Evolutionary conservation across 2,888 invertebrate genomes (phyloP).

Genomic region (Polydrusus pterygomalis): DNA sequence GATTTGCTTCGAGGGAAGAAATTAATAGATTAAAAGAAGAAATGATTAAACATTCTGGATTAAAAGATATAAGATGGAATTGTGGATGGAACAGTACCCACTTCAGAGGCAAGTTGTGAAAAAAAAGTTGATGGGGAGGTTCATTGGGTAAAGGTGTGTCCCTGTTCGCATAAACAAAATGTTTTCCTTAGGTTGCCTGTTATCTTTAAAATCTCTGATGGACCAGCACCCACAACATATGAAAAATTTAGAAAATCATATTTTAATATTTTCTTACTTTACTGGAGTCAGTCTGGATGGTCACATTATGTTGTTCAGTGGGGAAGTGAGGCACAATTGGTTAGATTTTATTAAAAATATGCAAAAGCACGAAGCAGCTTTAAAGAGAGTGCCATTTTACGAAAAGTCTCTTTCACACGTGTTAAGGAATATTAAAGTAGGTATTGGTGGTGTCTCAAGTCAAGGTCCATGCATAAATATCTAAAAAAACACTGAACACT

Average conservation of each 20-base stretch:
- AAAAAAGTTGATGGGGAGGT: no score
- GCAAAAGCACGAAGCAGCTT: conserved; percentile 81
- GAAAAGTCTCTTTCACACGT: conserved; percentile 90
- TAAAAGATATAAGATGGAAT: conserved; percentile 82
- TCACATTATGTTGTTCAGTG: conserved; percentile 91
- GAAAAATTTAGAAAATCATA: conserved; percentile 79
- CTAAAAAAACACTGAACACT: no score
- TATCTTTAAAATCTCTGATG: conserved; percentile 85
- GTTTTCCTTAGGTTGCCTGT: conserved; percentile 78
- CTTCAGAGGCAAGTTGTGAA: conserved; percentile 78
- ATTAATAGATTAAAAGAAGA: conserved; percentile 79
- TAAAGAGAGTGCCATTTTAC: conserved; percentile 86
- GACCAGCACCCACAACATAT: conserved; percentile 84
- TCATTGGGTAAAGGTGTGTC: no score
- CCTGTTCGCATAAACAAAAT: background rate
- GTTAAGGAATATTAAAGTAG: conserved; percentile 87
- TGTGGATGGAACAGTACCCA: conserved; percentile 93
- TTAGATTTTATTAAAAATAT: conserved; percentile 90
- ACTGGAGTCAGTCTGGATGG: conserved; percentile 95
- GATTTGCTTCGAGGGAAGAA: conserved; percentile 83
- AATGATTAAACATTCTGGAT: conserved; percentile 75
- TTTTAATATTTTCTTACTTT: conserved; percentile 89
- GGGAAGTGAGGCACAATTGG: conserved; percentile 96
- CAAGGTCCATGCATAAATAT: no score
- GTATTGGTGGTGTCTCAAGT: conserved; percentile 63